Conservation (phyloP, 2,113 vertebrate genomes). For the Dolichallabes microphthalmus region DNA sequence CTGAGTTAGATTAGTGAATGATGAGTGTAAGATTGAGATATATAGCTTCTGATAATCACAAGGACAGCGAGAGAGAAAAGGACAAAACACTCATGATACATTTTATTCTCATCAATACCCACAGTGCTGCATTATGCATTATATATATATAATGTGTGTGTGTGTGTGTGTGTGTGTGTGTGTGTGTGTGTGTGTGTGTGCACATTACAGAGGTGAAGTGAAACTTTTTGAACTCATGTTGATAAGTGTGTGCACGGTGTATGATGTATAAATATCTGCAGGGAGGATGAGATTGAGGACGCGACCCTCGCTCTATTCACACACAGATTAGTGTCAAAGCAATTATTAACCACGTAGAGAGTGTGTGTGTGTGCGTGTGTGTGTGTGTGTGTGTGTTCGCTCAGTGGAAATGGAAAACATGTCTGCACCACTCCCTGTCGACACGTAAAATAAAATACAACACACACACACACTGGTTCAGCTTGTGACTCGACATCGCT, state of each 20-base stretch:
- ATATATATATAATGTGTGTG: no score
- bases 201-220: not conserved
- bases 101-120: no score
- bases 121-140: no score
- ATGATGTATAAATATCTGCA: not conserved
- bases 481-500: not conserved
- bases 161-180: no score
- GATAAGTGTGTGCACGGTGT: not conserved
- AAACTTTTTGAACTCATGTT: not conserved
- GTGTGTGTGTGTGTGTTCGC: not conserved
- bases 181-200: no score
- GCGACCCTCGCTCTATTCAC: not conserved
- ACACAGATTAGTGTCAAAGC: conserved; percentile 13
- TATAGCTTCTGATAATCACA: no score
- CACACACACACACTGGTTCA: not conserved
- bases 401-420: conserved; percentile 24
- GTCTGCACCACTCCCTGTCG: conserved; percentile 1
- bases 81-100: no score
- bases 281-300: not conserved
- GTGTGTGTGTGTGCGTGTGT: not conserved
- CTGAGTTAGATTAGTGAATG: no score
- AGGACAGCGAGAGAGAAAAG: no score
- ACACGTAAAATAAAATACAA: not conserved
- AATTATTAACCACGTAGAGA: not conserved
- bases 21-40: no score